Conservation (phyloP, 2,113 vertebrate species). For the Eretmochelys imbricata region DNA sequence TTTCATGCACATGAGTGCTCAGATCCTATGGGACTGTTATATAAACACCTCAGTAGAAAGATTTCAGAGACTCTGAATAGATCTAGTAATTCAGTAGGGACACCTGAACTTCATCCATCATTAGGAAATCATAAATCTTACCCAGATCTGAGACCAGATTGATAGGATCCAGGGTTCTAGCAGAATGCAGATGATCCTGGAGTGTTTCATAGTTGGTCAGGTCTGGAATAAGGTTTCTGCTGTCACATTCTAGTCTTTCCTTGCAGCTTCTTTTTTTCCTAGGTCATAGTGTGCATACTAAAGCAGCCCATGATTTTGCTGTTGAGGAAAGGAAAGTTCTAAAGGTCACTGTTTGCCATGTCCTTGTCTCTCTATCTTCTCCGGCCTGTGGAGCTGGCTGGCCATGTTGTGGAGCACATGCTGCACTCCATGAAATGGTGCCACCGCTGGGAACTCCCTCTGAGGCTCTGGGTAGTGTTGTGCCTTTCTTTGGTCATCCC, state of each 20-base stretch:
- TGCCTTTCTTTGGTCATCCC: background rate
- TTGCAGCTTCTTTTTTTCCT: background rate
- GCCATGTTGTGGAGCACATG: background rate
- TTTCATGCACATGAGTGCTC: background rate
- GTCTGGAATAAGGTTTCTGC: background rate
- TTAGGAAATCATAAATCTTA: background rate
- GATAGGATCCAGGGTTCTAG: background rate
- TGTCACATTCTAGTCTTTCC: background rate
- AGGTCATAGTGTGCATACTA: background rate
- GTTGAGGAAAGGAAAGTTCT: background rate
- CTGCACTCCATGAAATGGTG: background rate
- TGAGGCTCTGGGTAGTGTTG: background rate
- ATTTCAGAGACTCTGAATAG: background rate
- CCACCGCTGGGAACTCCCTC: background rate
- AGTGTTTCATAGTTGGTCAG: background rate
- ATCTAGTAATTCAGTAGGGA: background rate
- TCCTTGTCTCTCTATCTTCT: background rate
- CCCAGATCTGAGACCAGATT: background rate
- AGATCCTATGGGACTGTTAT: background rate
- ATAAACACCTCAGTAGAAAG: rapidly evolving
- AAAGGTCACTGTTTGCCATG: background rate
- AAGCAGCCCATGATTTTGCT: background rate
- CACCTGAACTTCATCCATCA: background rate
- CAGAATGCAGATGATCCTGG: background rate
- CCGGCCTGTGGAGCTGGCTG: background rate